Percentiles rank a stretch among this genome's conserved stretches.
Conservation (phyloP, 2,797 vertebrate species). For the Kryptolebias ocellatus region DNA sequence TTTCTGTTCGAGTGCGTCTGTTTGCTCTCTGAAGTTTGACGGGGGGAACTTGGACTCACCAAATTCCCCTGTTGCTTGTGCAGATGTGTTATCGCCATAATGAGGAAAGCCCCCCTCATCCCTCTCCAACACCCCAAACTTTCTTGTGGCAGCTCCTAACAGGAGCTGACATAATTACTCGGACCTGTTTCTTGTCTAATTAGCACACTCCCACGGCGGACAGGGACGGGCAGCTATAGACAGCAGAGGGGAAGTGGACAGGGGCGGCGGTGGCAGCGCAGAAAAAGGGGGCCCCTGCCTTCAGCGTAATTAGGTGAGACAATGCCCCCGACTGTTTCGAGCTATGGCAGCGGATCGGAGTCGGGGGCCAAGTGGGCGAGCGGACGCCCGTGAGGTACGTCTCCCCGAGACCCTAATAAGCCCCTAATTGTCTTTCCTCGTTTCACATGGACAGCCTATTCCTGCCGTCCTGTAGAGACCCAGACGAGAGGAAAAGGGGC, state of each 20-base stretch:
- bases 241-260: constrained; percentile 90
- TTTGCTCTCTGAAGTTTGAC: constrained; percentile 67
- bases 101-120: constrained; percentile 52
- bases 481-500: constrained; percentile 36
- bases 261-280: constrained; percentile 90
- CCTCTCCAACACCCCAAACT: constrained; percentile 74
- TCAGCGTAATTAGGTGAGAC: constrained; percentile 94
- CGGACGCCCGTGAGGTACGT: constrained; percentile 83
- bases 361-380: constrained; percentile 82
- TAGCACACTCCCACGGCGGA: constrained; percentile 91
- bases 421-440: constrained; percentile 89
- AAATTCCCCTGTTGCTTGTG: constrained; percentile 77
- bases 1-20: constrained; percentile 73
- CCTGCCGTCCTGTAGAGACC: constrained; percentile 62
- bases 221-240: constrained; percentile 85
- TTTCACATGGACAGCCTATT: constrained; percentile 82
- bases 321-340: constrained; percentile 92
- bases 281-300: constrained; percentile 86
- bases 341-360: constrained; percentile 87
- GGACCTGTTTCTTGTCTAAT: constrained; percentile 93
- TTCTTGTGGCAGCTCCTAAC: constrained; percentile 84
- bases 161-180: constrained; percentile 91
- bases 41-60: constrained; percentile 26
- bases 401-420: constrained; percentile 90
- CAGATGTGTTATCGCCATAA: constrained; percentile 76